These are phyloP conservation scores for Vanessa cardui DNA, from an alignment of 2,888 invertebrate genomes.

Conservation along the genomic window DNA sequence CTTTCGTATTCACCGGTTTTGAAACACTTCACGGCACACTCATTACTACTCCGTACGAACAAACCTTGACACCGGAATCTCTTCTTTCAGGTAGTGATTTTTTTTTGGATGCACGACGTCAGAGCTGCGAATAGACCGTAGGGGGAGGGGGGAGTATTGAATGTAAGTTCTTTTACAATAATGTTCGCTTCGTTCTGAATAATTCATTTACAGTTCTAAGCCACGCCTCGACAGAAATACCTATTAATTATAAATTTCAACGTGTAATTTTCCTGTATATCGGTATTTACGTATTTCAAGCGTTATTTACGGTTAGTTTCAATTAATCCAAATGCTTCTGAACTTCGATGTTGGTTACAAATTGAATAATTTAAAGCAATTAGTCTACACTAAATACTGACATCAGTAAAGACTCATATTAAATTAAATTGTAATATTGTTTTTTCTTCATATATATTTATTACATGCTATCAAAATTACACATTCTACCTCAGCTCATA, in stretches of 20 bases:
- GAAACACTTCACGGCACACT: background rate
- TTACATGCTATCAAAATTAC: background rate
- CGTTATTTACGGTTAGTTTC: no score
- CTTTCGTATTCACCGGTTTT: background rate
- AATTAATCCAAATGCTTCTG: no score
- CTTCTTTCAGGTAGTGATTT: constrained; percentile 13
- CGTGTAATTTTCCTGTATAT: background rate
- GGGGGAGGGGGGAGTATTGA: no score
- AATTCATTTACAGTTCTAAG: background rate
- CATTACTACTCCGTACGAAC: constrained; percentile 1
- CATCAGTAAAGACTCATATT: no score
- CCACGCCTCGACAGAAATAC: background rate
- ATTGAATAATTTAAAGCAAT: no score
- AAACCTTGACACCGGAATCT: background rate
- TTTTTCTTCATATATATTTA: no score
- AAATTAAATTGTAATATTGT: no score
- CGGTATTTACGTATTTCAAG: background rate
- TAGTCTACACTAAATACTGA: no score
- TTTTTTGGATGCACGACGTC: constrained; percentile 2
- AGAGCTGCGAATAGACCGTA: no score
- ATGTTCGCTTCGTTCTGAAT: background rate
- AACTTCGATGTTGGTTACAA: no score
- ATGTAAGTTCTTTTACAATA: no score
- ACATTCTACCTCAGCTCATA: background rate
- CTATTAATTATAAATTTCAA: background rate